Evolutionary conservation across 2,888 invertebrate species (phyloP), one percentile per base, ranked within the genome.

Genomic region (Tromatobia lineatoria): DNA sequence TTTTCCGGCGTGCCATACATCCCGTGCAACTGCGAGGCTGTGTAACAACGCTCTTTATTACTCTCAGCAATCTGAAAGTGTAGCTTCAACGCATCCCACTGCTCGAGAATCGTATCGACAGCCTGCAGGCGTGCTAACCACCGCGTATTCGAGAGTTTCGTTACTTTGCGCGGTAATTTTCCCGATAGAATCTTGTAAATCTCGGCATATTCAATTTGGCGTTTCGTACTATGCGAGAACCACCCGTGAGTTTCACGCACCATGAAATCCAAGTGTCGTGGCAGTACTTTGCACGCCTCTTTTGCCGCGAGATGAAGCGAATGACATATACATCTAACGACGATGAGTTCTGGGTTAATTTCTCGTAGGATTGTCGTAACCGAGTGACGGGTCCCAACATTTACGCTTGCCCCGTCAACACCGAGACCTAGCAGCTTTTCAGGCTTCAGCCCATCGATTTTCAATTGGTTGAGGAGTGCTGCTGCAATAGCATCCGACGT

Each of bases 21-120:
- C n/a, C 34, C 64, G 59, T 79, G 73, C 38, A 88, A 59, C 25
- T 85, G 85, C 6, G 75, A 25, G 8, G 86, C 85, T n/a, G 73
- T 83, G 34, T 81, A 86, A 59, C 85, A 86, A 6, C 80, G 54
- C 13, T 88, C 87, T 38, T 80, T 82, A 18, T 34, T 69, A 25
- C 82, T 74, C n/a, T 71, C 70, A 81, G 85, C 64, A 80, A 87
- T 86, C 80, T 88, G 76, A 79, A 90, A 91, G 47, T 88, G 88
- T 50, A 89, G 79, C 78, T 90, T 80, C 25, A 90, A 85, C 71
- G 86, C 85, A 10, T 91, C 89, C 91, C 89, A 90, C 67, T 91
- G 90, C 7, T 90, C 87, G 38, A 87, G 84, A 67, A 90, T 89
- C 45, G 88, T 86, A 11, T 23, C 45, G 69, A 89, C 73, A 80